phyloP scores from a whole-genome alignment of 2,888 invertebrate genomes.

The Diabrotica balteata region DNA sequence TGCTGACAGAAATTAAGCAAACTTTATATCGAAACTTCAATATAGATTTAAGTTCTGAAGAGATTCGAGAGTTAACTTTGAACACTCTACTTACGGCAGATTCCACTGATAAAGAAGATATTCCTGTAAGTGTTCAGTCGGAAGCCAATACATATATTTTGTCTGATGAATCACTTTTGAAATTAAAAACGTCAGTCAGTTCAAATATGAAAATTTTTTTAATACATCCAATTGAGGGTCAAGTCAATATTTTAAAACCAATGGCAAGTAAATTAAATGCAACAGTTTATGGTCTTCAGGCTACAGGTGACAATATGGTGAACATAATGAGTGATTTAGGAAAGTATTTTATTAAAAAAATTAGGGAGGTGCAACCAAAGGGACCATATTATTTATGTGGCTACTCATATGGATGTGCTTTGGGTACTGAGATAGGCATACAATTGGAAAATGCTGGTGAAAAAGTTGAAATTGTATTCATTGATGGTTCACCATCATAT shows the following conservation, averaged over 20 bases:
- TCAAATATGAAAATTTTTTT: constrained; percentile 33
- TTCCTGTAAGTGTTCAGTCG: not conserved
- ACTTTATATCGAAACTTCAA: constrained; percentile 42
- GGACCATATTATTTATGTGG: constrained; percentile 42
- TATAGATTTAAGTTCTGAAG: constrained; percentile 36
- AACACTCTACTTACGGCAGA: constrained; percentile 28
- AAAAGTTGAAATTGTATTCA: constrained; percentile 26
- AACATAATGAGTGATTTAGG: constrained; percentile 32
- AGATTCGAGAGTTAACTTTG: constrained; percentile 40
- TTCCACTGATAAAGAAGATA: constrained; percentile 1
- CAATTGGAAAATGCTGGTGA: constrained; percentile 37
- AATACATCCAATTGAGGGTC: constrained; percentile 41
- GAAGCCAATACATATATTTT: constrained; percentile 21
- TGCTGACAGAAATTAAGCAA: constrained; percentile 46
- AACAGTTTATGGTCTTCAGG: constrained; percentile 38
- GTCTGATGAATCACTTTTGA: constrained; percentile 27
- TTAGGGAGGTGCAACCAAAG: constrained; percentile 30
- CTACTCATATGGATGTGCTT: constrained; percentile 38
- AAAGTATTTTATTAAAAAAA: constrained; percentile 22
- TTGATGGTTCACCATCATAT: constrained; percentile 38
- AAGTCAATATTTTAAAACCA: not conserved
- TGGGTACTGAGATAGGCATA: constrained; percentile 37
- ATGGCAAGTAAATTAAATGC: constrained; percentile 35
- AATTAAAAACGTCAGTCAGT: constrained; percentile 27
- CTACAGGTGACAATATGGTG: constrained; percentile 21